Percentiles rank a stretch among this genome's conserved stretches.
These are phyloP conservation scores for Choristoneura rosaceana DNA, from an alignment of 2,888 invertebrate species.

Conservation along the genomic window DNA sequence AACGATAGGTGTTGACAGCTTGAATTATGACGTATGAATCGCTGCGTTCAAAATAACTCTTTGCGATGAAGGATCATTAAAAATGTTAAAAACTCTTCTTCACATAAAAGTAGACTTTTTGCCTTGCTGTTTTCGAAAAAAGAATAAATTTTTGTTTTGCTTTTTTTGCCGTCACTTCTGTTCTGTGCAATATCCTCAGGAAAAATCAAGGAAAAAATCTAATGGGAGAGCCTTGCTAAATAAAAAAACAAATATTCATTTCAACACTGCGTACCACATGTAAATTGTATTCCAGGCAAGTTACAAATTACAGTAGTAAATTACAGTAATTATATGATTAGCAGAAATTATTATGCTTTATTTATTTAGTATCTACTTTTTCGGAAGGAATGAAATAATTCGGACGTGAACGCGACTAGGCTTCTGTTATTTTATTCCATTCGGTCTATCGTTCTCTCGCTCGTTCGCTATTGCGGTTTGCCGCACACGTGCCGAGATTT, in stretches of 20 bases:
- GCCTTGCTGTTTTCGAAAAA: slow-evolving; percentile 9
- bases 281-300: neutral
- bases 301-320: neutral
- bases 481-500: slow-evolving; percentile 84
- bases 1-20: neutral
- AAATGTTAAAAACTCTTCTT: neutral
- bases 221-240: neutral
- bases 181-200: neutral
- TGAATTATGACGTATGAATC: neutral
- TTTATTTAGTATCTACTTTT: neutral
- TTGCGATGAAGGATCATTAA: neutral
- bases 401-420: slow-evolving; percentile 26
- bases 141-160: slow-evolving; percentile 13
- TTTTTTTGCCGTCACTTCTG: slow-evolving; percentile 16
- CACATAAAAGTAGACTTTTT: neutral
- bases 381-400: neutral
- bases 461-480: slow-evolving; percentile 74
- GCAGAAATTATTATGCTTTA: neutral
- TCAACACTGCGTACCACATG: neutral
- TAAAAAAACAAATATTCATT: neutral
- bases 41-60: slow-evolving; percentile 5
- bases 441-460: slow-evolving; percentile 41
- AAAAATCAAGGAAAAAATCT: no score
- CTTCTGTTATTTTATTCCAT: slow-evolving; percentile 28
- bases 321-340: neutral